Base-by-base conservation (phyloP, 2,113 vertebrate species). In the Eidolon helvum region DNA sequence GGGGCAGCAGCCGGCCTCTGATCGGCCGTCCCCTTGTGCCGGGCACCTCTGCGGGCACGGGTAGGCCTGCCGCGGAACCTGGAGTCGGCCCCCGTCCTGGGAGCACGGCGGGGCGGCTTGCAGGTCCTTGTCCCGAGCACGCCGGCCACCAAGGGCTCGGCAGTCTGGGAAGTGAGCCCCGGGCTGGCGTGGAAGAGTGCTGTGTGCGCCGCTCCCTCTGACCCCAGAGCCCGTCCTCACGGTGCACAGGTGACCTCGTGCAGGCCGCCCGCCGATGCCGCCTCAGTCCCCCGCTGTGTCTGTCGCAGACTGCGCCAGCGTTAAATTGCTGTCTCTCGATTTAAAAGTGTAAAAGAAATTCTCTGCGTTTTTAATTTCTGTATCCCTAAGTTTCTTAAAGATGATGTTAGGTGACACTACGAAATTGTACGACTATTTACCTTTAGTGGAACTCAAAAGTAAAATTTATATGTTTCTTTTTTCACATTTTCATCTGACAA, bases 401-500 rank as follows among this genome's bases (percentile, higher is more conserved):
- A 96, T 88, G 95, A 91, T 96, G 87, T 98, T 98, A 97, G 97
- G 98, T 95, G 96, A 98, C 97, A 94, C 91, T 98, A 97, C 97
- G 97, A 98, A 98, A 97, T 83, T 98, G 98, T 98, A 96, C 96
- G 98, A 97, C 69, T 97, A 33, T 91, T 95, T 78, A 95, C 97
- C 93, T 97, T 98, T 96, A 97, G 96, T 98, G 98, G 90, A 98
- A 98, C 97, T 97, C 98, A 97, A 68, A 98, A 98, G 96, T 97
- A 97, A 98, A 98, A 98, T 97, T 98, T 97, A 96, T 97, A 90
- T 98, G 98, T 98, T 98, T 97, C 93, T 94, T 98, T 98, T 82
- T 98, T 97, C 97, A 98, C 92, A 93, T 97, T 98, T 98, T 97
- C 98, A 98, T 97, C 98, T 97, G 97, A 98, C 95, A 97, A 98